A percentile compares a stretch with the other conserved stretches of the same genome.
Conservation (phyloP, 2,888 invertebrate genomes). For the Drosophila barbarae region DNA sequence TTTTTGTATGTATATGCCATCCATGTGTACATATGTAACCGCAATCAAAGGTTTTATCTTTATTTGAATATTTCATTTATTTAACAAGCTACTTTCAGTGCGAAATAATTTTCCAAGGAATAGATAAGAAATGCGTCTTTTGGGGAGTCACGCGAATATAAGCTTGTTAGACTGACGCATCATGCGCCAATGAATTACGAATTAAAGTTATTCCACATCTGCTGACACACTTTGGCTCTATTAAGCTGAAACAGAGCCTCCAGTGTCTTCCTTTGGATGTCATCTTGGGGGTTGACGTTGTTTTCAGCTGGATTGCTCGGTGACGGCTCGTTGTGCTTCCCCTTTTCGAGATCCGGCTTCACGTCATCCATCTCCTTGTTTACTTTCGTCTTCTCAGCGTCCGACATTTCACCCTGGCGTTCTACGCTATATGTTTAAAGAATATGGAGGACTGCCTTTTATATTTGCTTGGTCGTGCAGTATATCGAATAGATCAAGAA, state of each 20-base stretch:
- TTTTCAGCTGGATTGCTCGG: neutral
- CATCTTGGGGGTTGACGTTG: neutral
- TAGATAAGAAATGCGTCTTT: neutral
- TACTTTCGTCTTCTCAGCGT: neutral
- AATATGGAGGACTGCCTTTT: neutral
- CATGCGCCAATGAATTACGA: neutral
- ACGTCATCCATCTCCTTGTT: no score
- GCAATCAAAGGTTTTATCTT: neutral
- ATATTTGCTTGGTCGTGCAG: neutral
- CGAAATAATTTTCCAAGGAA: neutral
- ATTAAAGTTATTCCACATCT: neutral
- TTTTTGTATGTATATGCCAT: neutral
- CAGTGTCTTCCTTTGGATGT: neutral
- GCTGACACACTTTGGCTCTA: neutral
- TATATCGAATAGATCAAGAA: neutral
- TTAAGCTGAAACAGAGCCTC: neutral
- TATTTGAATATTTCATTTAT: neutral
- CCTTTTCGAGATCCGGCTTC: neutral
- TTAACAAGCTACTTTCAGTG: neutral
- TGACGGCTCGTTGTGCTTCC: neutral
- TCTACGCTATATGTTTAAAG: no score
- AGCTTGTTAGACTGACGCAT: neutral
- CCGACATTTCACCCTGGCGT: neutral
- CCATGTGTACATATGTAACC: neutral
- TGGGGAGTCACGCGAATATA: neutral